These are phyloP conservation scores for Aleiodes leptofemur DNA, from an alignment of 2,888 invertebrate species.

Conservation along the genomic window DNA sequence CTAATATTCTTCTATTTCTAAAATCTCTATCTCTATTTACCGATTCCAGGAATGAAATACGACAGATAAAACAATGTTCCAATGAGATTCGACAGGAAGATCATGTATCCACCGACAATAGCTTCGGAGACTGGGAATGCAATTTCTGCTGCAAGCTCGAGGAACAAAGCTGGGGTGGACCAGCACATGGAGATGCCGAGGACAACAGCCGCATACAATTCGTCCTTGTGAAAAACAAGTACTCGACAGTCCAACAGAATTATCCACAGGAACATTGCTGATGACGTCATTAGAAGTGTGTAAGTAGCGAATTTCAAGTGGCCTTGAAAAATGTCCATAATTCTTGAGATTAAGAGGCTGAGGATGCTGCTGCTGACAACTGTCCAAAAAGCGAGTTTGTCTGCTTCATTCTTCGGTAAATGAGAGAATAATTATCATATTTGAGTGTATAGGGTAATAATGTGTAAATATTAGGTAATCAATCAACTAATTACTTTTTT, in stretches of 20 bases:
- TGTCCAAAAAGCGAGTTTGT: conserved; percentile 67
- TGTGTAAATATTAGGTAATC: not conserved
- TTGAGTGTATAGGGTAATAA: no score
- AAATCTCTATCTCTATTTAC: conserved; percentile 45
- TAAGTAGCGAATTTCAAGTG: conserved; percentile 61
- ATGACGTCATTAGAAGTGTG: conserved; percentile 57
- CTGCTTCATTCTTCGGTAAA: conserved; percentile 61
- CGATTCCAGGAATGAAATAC: conserved; percentile 58
- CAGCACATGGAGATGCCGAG: conserved; percentile 64
- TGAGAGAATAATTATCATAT: not conserved
- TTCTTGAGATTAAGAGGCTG: conserved; percentile 60
- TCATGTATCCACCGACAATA: conserved; percentile 67
- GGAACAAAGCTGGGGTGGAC: conserved; percentile 66
- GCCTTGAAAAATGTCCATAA: conserved; percentile 64
- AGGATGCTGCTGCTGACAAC: conserved; percentile 63
- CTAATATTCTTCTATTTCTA: not conserved
- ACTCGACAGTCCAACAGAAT: conserved; percentile 59
- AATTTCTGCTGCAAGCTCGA: conserved; percentile 68
- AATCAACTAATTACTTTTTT: not conserved
- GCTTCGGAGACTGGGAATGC: conserved; percentile 68
- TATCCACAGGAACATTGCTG: conserved; percentile 65
- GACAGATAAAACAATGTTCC: conserved; percentile 58
- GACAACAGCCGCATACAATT: conserved; percentile 63
- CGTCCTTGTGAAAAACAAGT: conserved; percentile 59
- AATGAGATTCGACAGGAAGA: conserved; percentile 62